phyloP scores from a whole-genome alignment of 2,113 vertebrate genomes.

The Corydoras sp. region DNA sequence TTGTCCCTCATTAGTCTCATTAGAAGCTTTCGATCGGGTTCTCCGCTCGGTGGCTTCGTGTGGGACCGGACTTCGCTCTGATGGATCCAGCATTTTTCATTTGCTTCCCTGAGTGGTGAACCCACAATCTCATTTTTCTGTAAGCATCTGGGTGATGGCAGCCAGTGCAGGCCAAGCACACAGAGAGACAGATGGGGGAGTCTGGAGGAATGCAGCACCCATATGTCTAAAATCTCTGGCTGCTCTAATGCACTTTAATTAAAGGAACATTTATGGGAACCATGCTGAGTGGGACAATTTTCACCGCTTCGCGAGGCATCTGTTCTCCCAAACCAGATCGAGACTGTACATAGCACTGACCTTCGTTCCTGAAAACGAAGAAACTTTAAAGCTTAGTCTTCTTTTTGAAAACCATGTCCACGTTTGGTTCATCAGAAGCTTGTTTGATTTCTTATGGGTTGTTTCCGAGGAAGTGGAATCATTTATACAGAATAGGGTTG shows the following conservation, averaged over 20 bases:
- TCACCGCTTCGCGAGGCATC: conserved; percentile 63
- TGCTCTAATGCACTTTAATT: conserved; percentile 71
- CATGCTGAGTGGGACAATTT: conserved; percentile 63
- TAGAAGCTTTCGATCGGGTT: too few species aligned
- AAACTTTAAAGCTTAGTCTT: too few species aligned
- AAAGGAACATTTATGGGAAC: conserved; percentile 65
- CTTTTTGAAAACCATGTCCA: too few species aligned
- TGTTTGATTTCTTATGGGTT: too few species aligned
- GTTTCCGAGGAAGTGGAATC: too few species aligned
- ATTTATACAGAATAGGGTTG: too few species aligned
- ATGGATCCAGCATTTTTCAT: neutral
- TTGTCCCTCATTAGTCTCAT: too few species aligned
- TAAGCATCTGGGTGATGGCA: conserved; percentile 41
- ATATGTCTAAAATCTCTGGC: conserved; percentile 70
- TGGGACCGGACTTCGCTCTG: neutral
- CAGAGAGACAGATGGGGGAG: conserved; percentile 64
- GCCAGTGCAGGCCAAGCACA: conserved; percentile 26
- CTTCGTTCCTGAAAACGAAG: conserved; percentile 49
- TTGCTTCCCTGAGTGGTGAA: conserved; percentile 6
- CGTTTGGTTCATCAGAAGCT: too few species aligned
- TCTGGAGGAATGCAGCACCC: conserved; percentile 58
- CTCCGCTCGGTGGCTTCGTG: too few species aligned
- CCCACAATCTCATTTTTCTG: conserved; percentile 24
- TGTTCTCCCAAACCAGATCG: conserved; percentile 55
- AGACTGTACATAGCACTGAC: conserved; percentile 37